phyloP scores from a whole-genome alignment of 1,140 invertebrate genomes.

The Zaprionus gabonicus region DNA sequence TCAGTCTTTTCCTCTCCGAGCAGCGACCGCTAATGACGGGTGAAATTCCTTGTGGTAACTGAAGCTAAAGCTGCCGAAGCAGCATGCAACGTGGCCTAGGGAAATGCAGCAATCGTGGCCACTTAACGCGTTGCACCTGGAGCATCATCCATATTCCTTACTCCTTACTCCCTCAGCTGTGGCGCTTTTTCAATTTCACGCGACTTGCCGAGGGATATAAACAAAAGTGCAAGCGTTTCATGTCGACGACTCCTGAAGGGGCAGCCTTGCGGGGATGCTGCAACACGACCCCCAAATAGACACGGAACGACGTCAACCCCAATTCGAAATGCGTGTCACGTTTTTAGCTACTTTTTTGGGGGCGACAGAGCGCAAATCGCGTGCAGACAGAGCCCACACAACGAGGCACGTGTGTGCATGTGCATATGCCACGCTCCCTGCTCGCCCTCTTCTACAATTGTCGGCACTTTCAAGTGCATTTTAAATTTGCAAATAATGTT shows the following conservation, averaged over 20 bases:
- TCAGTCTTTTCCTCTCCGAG: neutral
- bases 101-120: slow-evolving; percentile 38
- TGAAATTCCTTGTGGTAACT: slow-evolving; percentile 59
- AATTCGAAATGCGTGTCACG: slow-evolving; percentile 70
- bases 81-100: slow-evolving; percentile 17
- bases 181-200: slow-evolving; percentile 68
- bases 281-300: slow-evolving; percentile 1
- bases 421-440: slow-evolving; percentile 29
- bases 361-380: slow-evolving; percentile 54
- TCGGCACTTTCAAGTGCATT: slow-evolving; percentile 51
- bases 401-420: slow-evolving; percentile 62
- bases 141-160: slow-evolving; percentile 14
- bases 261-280: neutral
- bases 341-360: slow-evolving; percentile 70
- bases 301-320: slow-evolving; percentile 32
- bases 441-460: neutral
- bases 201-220: slow-evolving; percentile 60
- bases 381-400: slow-evolving; percentile 63
- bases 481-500: slow-evolving; percentile 62
- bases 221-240: slow-evolving; percentile 74
- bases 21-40: slow-evolving; percentile 67
- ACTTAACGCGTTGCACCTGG: slow-evolving; percentile 47
- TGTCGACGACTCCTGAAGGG: slow-evolving; percentile 38
- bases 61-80: slow-evolving; percentile 51
- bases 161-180: slow-evolving; percentile 4